Evolutionary conservation across 2,888 invertebrate species (phyloP), one percentile per base, ranked within the genome.

Genomic region (Lasioglossum oenotherae): DNA sequence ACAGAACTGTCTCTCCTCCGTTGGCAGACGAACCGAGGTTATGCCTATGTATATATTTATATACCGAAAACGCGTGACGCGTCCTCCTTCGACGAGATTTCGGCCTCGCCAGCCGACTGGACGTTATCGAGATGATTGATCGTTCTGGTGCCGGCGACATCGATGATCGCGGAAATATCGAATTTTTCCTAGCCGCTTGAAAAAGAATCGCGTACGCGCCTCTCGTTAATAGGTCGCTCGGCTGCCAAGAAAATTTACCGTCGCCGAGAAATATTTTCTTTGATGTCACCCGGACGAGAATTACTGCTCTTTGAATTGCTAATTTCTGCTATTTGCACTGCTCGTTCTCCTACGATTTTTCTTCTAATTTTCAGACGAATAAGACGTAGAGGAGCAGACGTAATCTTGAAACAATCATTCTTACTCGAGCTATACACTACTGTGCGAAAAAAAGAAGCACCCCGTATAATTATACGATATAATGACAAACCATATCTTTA

Each of bases 1-100:
- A 94, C 93, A 93, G 92, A 91, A 92, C 89, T 88, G 89, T 91
- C 91, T 92, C 91, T 92, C 91, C 90, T 87, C 80, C 85, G 87
- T 80, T 92, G 93, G 90, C 93, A 92, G 92, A 88, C 88, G 82
- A 87, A 80, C 85, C 86, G 88, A 89, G 87, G 91, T 80, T 85
- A 84, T 76, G 77, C 84, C 86, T 87, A 83, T 90, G 84, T 87
- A 85, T 74, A 75, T 82, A 85, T 90, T 86, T 88, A 91, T 90
- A 90, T 87, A 90, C 84, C 86, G 85, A 85, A 85, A 80, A 73
- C 90, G 88, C 82, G 85, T 82, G 90, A 90, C 87, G 87, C 69
- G 38, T 85, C 90, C 89, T 87, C 87, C 79, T 90, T 90, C 80
- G 83, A 78, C 82, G 81, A 64, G 23, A 38, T 80, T 77, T 80